phyloP scores from a whole-genome alignment of 2,888 invertebrate species.

The Sialis lutaria region DNA sequence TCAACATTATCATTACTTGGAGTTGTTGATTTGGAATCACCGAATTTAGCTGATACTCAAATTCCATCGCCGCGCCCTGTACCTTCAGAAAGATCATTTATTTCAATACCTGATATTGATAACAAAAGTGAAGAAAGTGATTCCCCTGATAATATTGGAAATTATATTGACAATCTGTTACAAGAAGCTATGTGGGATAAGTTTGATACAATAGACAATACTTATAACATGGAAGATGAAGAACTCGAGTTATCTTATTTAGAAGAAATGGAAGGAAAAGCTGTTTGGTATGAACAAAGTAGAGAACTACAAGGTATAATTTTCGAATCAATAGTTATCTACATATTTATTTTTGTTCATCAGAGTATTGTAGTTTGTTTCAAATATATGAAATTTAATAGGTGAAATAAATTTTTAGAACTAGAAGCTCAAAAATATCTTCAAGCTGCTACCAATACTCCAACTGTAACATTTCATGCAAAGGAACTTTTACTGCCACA shows the following conservation, averaged over 20 bases:
- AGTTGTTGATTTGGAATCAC: conserved; percentile 32
- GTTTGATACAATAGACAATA: not conserved
- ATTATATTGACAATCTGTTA: conserved; percentile 22
- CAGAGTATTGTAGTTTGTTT: too few relatives aligned
- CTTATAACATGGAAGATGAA: conserved; percentile 14
- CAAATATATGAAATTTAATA: too few relatives aligned
- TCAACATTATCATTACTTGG: conserved; percentile 7
- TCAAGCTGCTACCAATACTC: conserved; percentile 3
- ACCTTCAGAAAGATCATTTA: conserved; percentile 14
- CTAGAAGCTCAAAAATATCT: conserved; percentile 1
- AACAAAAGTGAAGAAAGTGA: conserved; percentile 14
- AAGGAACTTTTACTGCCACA: not conserved
- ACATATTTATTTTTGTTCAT: too few relatives aligned
- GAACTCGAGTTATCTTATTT: conserved; percentile 15
- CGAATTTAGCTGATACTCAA: conserved; percentile 41
- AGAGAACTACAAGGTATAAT: too few relatives aligned
- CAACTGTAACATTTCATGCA: conserved; percentile 13
- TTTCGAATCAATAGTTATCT: too few relatives aligned
- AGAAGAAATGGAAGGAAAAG: conserved; percentile 11
- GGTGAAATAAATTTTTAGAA: conserved; percentile 1
- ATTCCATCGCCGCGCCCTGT: conserved; percentile 28
- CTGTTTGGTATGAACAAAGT: too few relatives aligned
- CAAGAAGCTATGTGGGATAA: conserved; percentile 7
- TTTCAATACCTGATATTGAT: not conserved
- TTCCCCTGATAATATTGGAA: conserved; percentile 20